Base-by-base conservation (phyloP, 2,888 invertebrate species). In the Pseudanteris insignis region DNA sequence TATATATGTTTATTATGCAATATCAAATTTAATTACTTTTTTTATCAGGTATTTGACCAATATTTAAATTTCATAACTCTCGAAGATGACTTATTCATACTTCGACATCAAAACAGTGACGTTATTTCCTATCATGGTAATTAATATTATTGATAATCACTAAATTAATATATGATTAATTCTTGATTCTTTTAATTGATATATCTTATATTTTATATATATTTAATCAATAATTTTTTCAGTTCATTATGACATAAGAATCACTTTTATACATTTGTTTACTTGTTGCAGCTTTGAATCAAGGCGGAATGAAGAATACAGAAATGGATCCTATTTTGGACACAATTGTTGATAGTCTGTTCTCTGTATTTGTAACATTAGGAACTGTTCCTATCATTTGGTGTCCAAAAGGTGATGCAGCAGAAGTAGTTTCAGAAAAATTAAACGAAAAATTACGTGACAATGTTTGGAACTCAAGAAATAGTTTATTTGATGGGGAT, bases 41-140 rank as follows among this genome's bases (percentile, higher is more conserved):
- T 33, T 32, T 33, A 25, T n/a, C 69, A 88, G 88, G 86, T 99
- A 8, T 97, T 89, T 82, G 99, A 99, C 81, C 99, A 99, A 81
- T 99, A 98, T 84, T 85, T 98, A 46, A 98, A 98, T 82, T 99
- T 99, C 74, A 96, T 99, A 70, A 92, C 94, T 34, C 83, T 99
- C 65, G 99, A 99, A 83, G 96, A 99, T 81, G 97, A 99, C 78
- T 86, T 99, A 80, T 99, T 98, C 81, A 88, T 94, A 46, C 83
- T 97, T 72, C 89, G 93, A 75, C 94, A 97, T 81, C 94, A 96
- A 78, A 92, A 94, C 74, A 91, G 92, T 71, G 94, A 96, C 71
- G 81, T 88, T 28, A 84, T 97, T 57, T 96, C 96, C 1, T 99
- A 96, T 81, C 97, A 96, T 83, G 89, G 92, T 91, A 25, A 32